These are phyloP conservation scores for Saccostrea echinata DNA, from an alignment of 1,140 invertebrate species.

Conservation along the genomic window DNA sequence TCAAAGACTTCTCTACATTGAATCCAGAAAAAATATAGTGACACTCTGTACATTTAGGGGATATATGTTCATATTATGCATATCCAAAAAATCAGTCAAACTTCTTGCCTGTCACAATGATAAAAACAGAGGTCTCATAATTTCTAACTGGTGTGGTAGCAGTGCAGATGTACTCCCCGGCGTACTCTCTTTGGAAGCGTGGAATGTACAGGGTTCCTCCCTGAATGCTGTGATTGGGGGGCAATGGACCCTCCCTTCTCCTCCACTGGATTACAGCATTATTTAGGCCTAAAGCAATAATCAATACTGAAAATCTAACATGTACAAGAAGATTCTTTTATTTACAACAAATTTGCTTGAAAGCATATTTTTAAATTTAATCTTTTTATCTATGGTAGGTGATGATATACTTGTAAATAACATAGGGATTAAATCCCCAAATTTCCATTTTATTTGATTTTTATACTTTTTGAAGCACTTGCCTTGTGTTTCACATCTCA, in stretches of 20 bases:
- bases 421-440: no score
- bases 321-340: no score
- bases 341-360: no score
- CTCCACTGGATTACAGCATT: conserved; percentile 82
- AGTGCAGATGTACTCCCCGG: conserved; percentile 89
- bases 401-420: no score
- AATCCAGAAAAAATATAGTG: no score
- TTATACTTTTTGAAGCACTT: neutral
- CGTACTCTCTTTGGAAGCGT: conserved; percentile 84
- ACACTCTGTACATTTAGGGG: no score
- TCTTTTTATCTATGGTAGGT: no score
- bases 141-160: conserved; percentile 58
- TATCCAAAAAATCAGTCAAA: neutral
- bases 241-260: conserved; percentile 85
- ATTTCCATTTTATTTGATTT: no score
- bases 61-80: no score
- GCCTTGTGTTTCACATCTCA: conserved; percentile 82
- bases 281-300: conserved; percentile 54
- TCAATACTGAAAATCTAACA: no score
- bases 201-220: conserved; percentile 85
- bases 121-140: conserved; percentile 67
- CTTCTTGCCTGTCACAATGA: conserved; percentile 74
- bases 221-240: conserved; percentile 82
- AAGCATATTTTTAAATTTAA: no score
- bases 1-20: no score